A percentile compares a stretch with the other conserved stretches of the same genome.
phyloP scores from a whole-genome alignment of 2,797 vertebrate genomes.

The Galagoides demidoff region DNA sequence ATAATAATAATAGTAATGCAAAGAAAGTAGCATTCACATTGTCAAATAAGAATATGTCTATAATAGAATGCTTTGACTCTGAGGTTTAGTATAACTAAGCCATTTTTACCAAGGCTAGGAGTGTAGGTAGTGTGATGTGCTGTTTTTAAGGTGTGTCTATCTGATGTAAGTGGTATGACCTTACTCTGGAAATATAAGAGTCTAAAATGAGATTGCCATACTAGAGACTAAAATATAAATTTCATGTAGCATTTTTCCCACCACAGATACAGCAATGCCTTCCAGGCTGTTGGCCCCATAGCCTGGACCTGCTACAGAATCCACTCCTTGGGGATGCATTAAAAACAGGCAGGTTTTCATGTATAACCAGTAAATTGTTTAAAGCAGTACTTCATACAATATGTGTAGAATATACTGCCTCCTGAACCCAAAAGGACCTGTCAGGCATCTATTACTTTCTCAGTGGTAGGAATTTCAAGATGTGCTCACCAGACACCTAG shows the following conservation, averaged over 20 bases:
- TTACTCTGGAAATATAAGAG: neutral
- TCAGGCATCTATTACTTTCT: neutral
- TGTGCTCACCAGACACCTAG: neutral
- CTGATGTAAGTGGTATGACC: neutral
- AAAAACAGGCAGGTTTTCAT: neutral
- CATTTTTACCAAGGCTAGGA: neutral
- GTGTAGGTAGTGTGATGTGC: neutral
- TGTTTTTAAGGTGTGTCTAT: neutral
- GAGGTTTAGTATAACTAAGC: too few species aligned
- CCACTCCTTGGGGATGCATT: too few species aligned
- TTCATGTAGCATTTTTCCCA: neutral
- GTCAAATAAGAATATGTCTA: too few species aligned
- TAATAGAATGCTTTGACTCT: too few species aligned
- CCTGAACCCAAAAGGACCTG: neutral
- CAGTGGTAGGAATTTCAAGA: neutral
- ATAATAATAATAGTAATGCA: too few species aligned
- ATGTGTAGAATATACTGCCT: neutral
- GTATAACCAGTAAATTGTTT: neutral
- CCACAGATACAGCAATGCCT: neutral
- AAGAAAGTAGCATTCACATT: too few species aligned
- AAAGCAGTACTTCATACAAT: neutral
- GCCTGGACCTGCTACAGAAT: neutral
- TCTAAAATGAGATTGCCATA: rapidly evolving
- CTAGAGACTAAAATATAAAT: neutral
- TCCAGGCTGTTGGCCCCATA: too few species aligned